Conservation (phyloP, 2,797 vertebrate species). For the Rhodeus uyekii region DNA sequence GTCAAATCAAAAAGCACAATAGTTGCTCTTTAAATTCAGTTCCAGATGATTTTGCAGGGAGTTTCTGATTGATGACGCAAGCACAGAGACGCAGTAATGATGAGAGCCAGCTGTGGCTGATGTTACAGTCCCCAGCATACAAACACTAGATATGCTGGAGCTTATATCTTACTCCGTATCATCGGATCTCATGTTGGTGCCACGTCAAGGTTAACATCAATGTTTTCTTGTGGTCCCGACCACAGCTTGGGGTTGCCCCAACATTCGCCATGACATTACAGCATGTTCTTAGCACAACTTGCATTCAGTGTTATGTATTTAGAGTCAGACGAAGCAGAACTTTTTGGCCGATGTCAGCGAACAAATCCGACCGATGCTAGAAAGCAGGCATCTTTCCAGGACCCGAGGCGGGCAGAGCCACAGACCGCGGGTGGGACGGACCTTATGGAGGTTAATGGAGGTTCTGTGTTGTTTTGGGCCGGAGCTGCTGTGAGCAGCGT, state of each 20-base stretch:
- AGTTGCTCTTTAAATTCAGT: slow-evolving; percentile 8
- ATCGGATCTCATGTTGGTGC: not conserved
- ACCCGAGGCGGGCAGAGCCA: not conserved
- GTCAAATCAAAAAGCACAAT: not conserved
- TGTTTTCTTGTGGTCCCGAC: slow-evolving; percentile 22
- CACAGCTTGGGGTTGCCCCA: not conserved
- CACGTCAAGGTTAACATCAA: not conserved
- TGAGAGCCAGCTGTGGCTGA: slow-evolving; percentile 48
- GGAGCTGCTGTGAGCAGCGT: not conserved
- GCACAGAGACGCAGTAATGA: slow-evolving; percentile 23
- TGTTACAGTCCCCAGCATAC: not conserved
- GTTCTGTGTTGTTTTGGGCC: slow-evolving; percentile 34
- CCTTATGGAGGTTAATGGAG: slow-evolving; percentile 41
- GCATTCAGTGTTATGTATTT: not conserved
- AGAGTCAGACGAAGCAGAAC: slow-evolving; percentile 14
- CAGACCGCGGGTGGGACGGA: slow-evolving; percentile 18
- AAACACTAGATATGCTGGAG: not conserved
- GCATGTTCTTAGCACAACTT: not conserved
- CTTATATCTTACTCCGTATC: too few relatives aligned
- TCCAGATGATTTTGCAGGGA: slow-evolving; percentile 25
- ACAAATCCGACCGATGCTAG: not conserved
- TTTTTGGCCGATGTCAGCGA: not conserved
- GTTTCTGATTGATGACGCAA: slow-evolving; percentile 42
- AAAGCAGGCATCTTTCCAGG: slow-evolving; percentile 22
- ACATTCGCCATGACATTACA: not conserved